Base-by-base conservation (phyloP, 1,140 invertebrate species). In the Palaemon carinicauda region DNA sequence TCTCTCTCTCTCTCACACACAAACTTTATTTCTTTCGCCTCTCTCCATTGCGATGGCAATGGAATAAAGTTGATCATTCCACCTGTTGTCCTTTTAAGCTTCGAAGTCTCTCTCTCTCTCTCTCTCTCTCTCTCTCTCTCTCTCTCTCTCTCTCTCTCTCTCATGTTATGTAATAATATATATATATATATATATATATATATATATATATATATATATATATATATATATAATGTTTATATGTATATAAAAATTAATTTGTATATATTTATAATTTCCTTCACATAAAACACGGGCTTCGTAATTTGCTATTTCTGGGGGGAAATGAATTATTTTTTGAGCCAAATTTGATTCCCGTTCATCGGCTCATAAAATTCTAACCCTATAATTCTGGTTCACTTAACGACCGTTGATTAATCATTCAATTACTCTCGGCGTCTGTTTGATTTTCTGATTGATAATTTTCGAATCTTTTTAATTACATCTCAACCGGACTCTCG, bases 401-500 rank as follows among this genome's bases (percentile, higher is more conserved):
- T 86, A 86, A 73, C 65, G 41, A 52, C 84, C 69, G 77, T 86
- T 86, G 84, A 86, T 86, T 86, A 86, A 80, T 86, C 84, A 86
- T 86, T 86, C 84, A 86, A 86, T 86, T 86, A 86, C 41, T 50
- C 56, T 78, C 84, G 54, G 60, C 84, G 65, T 80, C 77, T 86
- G 84, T 86, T 86, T 86, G 84, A 73, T 79, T 86, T 80, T 86
- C 84, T 86, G 84, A 86, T 86, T 86, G 84, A 31, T 80, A 86
- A 86, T 86, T 86, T 80, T 86, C 84, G 84, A 80, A 86, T 86
- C 84, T 86, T 86, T 86, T 86, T 86, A 86, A 86, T 86, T 86
- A 80, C 84, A 53, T 71, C 71, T 73, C 33, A 21, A 79, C 50
- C n/a, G 56, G 33, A 81, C 69, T 73, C 41, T 50, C 33, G 9